Base-by-base conservation (phyloP, 2,113 vertebrate species). In the Platysternon megacephalum region DNA sequence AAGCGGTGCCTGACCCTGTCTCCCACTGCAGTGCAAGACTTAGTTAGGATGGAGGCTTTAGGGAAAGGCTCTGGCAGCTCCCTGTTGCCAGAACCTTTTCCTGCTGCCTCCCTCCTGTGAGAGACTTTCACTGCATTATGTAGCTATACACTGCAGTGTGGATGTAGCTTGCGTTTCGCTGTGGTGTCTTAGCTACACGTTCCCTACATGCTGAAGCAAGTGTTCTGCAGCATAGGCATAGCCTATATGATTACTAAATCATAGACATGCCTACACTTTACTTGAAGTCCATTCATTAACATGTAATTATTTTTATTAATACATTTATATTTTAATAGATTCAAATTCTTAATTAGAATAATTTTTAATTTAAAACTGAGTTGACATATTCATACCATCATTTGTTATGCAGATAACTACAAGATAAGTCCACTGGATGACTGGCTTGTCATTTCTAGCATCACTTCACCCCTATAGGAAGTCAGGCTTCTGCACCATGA, bases 371-470 rank as follows among this genome's bases (percentile, higher is more conserved):
- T 94, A 84, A 82, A 65, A 92, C 28, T 32, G 17, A 92, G 35
- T 4, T 90, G 0, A 96, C 72, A 79, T 87, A 68, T 95, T 95
- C 26, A 32, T 93, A 26, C 17, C 24, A 65, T 92, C 22, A 84
- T 89, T 94, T 93, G 58, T 89, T 72, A 94, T 82, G 58, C 79
- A 97, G 91, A 94, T 95, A 85, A 83, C 55, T 83, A 35, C 5
- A 74, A 87, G 61, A n/a, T 94, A 91, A 95, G 93, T 92, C 91
- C 68, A 65, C 12, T 86, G 55, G 68, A 94, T 85, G 88, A 87
- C 61, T 93, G 32, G 14, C 85, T 92, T 89, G 78, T 85, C 44
- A 86, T 94, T 80, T 94, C 93, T 95, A 39, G n/a, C 78, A 74
- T 93, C 42, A 88, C 11, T 91, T 94, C 91, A 76, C 53, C 39